phyloP scores from a whole-genome alignment of 2,113 vertebrate genomes.

The Eptesicus fuscus region DNA sequence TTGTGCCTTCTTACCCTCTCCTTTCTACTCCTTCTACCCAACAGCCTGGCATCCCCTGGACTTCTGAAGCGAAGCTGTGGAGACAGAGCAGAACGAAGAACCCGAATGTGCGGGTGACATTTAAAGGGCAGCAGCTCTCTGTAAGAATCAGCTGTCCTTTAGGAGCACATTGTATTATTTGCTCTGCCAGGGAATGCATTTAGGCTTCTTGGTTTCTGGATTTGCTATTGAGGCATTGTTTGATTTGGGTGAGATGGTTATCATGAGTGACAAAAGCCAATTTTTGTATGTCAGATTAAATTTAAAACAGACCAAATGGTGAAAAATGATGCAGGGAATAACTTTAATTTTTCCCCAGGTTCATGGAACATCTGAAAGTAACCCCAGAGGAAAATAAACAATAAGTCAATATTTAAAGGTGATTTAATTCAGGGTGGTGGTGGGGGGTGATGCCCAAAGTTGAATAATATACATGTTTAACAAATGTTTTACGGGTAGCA shows the following conservation, averaged over 20 bases:
- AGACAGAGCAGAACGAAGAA: background rate
- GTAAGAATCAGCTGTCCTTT: background rate
- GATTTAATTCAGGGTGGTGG: background rate
- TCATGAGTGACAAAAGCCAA: background rate
- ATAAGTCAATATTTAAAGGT: background rate
- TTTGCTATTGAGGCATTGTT: background rate
- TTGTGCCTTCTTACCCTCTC: too few species aligned
- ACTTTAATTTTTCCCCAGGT: background rate
- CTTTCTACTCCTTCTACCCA: background rate
- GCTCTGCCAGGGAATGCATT: background rate
- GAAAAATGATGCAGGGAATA: background rate
- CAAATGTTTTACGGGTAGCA: background rate
- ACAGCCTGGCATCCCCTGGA: background rate
- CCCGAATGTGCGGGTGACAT: background rate
- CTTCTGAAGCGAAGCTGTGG: background rate
- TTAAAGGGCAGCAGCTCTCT: background rate
- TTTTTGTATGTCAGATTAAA: background rate
- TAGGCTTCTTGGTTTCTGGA: background rate
- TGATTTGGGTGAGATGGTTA: background rate
- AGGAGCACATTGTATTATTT: background rate
- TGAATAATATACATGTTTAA: background rate
- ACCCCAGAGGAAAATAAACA: background rate
- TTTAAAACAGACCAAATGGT: background rate
- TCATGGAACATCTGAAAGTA: background rate
- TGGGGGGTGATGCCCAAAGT: too few species aligned